Evolutionary conservation across 2,888 invertebrate species (phyloP).

Genomic region (Chelonus formosanus): DNA sequence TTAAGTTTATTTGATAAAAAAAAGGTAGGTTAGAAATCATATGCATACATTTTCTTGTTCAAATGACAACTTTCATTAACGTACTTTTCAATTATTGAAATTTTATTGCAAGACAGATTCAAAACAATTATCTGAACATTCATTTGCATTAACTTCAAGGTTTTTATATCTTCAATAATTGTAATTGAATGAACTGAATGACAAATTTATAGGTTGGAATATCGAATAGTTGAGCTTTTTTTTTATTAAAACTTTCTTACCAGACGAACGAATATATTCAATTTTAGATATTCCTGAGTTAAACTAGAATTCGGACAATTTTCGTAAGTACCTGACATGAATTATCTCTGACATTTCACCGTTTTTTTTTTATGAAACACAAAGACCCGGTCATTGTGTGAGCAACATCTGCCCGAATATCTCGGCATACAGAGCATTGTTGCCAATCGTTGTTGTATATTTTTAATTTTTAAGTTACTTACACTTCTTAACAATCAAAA

Average conservation of each 20-base stretch:
- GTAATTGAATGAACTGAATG: conserved; percentile 28
- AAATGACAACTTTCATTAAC: too few species aligned
- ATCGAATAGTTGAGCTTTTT: conserved; percentile 16
- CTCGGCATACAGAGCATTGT: neutral
- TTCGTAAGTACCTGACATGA: conserved; percentile 33
- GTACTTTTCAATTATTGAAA: too few species aligned
- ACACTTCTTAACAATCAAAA: too few species aligned
- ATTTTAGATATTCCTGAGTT: conserved; percentile 29
- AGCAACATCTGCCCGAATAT: conserved; percentile 31
- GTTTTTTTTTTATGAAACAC: conserved; percentile 32
- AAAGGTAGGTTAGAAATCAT: too few species aligned
- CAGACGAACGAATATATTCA: conserved; percentile 32
- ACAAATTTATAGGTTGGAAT: conserved; percentile 41
- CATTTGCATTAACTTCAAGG: neutral
- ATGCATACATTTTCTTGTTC: too few species aligned
- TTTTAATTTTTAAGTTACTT: too few species aligned
- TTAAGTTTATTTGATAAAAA: neutral
- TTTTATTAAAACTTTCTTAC: conserved; percentile 35
- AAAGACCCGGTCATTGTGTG: conserved; percentile 35
- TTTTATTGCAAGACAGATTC: neutral
- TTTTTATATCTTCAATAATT: neutral
- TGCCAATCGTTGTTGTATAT: conserved; percentile 1
- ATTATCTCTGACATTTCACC: conserved; percentile 42
- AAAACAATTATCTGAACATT: conserved; percentile 13
- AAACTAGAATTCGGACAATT: conserved; percentile 34